Evolutionary conservation across 2,888 invertebrate species (phyloP), one percentile per base, ranked within the genome.

Genomic region (Mimumesa dahlbomi): DNA sequence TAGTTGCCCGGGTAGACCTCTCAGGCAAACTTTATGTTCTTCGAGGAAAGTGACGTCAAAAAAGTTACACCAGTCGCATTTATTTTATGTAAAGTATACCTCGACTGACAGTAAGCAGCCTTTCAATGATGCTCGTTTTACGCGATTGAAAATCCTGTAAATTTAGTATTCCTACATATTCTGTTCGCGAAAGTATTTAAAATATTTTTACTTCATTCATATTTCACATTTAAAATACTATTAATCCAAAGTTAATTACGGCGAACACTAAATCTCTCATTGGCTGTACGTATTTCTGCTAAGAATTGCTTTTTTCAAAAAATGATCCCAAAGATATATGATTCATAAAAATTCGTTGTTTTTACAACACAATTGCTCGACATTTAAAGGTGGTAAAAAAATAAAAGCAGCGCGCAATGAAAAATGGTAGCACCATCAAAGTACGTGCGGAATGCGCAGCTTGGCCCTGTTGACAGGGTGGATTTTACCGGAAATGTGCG

Each of bases 381-480:
- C 69, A 54, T 67, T 54, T 43, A 50, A 61, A 48, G 50, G 54
- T 29, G 34, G 46, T 31, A 40, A 56, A 48, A 38, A 36, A 29
- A 25, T 21, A 43, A 65, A 62, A 29, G 25, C 43, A 67, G 52
- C 62, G 29, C n/a, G 9, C 36, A 25, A 53, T 52, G 59, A 49
- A 54, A 69, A 67, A 53, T 43, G 57, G 36, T 50, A 48, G 63
- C 25, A 53, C 45, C 40, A 38, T 59, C 72, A 67, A 63, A 62
- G 71, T 67, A 75, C 68, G 56, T 77, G 45, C 19, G 48, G 66
- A 75, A 75, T 76, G 77, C 73, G 63, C 63, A 63, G 73, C 73
- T 73, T 58, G 68, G 59, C 68, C 69, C 53, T 43, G 68, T 68
- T 68, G 70, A 59, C 54, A 52, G 62, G 62, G 49, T 50, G 69